A percentile compares a stretch with the other conserved stretches of the same genome.
phyloP scores from a whole-genome alignment of 2,113 vertebrate genomes.

The Balaenoptera acutorostrata region DNA sequence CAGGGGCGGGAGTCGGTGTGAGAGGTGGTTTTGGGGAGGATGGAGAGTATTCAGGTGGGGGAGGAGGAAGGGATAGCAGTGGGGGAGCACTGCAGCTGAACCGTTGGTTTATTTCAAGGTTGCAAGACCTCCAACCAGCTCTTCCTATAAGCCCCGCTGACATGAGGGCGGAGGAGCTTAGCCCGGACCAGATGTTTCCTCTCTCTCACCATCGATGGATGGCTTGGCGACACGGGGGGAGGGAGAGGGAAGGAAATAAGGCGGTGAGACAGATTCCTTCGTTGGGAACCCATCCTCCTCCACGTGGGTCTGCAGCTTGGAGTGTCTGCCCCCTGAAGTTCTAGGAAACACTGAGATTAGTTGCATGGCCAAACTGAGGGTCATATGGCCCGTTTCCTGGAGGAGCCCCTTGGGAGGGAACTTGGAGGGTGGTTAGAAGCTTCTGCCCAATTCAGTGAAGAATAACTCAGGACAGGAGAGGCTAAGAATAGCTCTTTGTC shows the following conservation, averaged over 20 bases:
- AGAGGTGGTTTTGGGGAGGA: not conserved
- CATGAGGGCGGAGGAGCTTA: not conserved
- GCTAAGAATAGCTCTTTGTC: not conserved
- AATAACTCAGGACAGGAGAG: not conserved
- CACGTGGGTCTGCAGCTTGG: not conserved
- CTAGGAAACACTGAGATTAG: not conserved
- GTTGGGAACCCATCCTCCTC: not conserved
- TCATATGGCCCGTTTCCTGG: not conserved
- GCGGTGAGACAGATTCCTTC: not conserved
- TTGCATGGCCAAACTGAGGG: not conserved
- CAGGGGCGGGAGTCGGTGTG: not conserved
- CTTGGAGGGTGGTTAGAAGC: not conserved
- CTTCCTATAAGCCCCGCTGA: slow-evolving; percentile 48
- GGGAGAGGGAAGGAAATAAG: slow-evolving; percentile 23
- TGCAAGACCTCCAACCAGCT: slow-evolving; percentile 34
- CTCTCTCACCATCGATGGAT: slow-evolving; percentile 30
- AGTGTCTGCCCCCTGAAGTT: not conserved
- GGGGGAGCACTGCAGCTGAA: not conserved
- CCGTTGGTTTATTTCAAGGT: slow-evolving; percentile 67
- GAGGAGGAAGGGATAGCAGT: not conserved
- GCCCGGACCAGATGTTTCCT: slow-evolving; percentile 69
- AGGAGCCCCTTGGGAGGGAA: not conserved
- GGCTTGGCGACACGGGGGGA: not conserved
- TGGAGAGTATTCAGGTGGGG: not conserved
- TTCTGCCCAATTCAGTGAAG: not conserved